Conservation (phyloP, 2,888 invertebrate species). For the Synergus gifuensis region DNA sequence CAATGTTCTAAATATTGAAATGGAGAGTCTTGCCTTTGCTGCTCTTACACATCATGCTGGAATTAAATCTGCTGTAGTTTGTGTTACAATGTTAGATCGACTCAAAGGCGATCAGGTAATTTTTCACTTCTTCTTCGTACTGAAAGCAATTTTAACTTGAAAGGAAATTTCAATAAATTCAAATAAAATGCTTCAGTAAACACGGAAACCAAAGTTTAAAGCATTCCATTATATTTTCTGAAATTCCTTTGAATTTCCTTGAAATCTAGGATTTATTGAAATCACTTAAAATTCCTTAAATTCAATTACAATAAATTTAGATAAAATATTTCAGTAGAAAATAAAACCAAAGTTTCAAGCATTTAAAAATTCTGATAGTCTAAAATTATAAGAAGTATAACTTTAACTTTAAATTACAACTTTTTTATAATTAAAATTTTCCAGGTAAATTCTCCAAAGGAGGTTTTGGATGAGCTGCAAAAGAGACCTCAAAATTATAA, state of each 20-base stretch:
- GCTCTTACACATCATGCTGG: conserved; percentile 96
- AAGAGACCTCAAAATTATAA: conserved; percentile 83
- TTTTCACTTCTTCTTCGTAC: conserved; percentile 6
- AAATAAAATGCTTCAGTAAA: too few species aligned
- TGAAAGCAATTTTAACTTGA: not conserved
- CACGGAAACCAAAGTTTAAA: too few species aligned
- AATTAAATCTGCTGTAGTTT: conserved; percentile 94
- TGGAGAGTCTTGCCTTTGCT: conserved; percentile 96
- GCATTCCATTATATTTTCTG: too few species aligned
- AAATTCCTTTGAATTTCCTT: too few species aligned
- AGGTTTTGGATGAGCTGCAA: conserved; percentile 94
- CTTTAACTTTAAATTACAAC: not conserved
- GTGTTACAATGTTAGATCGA: conserved; percentile 94
- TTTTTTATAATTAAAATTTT: not conserved
- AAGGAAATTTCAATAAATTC: too few species aligned
- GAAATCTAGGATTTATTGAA: too few species aligned
- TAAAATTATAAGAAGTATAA: not conserved
- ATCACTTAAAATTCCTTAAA: too few species aligned
- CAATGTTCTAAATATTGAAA: conserved; percentile 97
- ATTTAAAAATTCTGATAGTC: too few species aligned
- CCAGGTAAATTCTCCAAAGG: conserved; percentile 91
- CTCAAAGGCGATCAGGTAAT: conserved; percentile 95
- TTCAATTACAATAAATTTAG: too few species aligned
- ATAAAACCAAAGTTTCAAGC: too few species aligned
- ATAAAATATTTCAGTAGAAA: too few species aligned